Percentiles rank a stretch among this genome's conserved stretches.
phyloP scores from a whole-genome alignment of 2,888 invertebrate genomes.

The Thymelicus lineola region DNA sequence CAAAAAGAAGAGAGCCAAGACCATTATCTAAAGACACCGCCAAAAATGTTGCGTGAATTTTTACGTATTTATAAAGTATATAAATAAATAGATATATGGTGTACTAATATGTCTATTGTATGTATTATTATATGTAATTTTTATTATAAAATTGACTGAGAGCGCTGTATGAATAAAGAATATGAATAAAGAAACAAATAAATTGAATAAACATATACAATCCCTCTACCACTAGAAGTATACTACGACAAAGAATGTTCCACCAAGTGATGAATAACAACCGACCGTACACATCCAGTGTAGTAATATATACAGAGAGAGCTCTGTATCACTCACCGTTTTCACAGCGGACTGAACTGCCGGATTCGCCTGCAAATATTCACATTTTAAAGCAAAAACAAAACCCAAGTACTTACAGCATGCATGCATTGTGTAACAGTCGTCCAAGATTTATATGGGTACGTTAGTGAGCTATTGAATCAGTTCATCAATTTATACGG shows the following conservation, averaged over 20 bases:
- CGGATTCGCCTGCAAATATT: constrained; percentile 94
- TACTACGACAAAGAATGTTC: constrained; percentile 51
- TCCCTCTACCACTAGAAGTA: background rate
- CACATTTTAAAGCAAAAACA: constrained; percentile 74
- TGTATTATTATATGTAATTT: too few species aligned
- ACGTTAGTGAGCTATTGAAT: constrained; percentile 1
- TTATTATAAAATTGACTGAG: too few species aligned
- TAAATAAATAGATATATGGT: too few species aligned
- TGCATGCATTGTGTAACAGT: constrained; percentile 58
- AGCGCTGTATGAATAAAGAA: background rate
- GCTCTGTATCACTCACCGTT: constrained; percentile 89
- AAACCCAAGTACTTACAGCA: constrained; percentile 67
- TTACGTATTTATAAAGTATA: too few species aligned
- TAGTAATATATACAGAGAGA: constrained; percentile 38
- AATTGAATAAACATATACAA: background rate
- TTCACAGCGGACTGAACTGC: constrained; percentile 97
- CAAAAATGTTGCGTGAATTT: too few species aligned
- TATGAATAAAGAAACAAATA: background rate
- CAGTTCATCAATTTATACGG: background rate
- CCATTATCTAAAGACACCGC: too few species aligned
- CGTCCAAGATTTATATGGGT: too few species aligned
- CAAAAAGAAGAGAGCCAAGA: too few species aligned
- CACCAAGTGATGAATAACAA: constrained; percentile 53
- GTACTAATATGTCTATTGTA: too few species aligned
- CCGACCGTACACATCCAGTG: constrained; percentile 34